Evolutionary conservation across 2,113 vertebrate genomes (phyloP), one percentile per base, ranked within the genome.

Genomic region (Scytalopus superciliaris): DNA sequence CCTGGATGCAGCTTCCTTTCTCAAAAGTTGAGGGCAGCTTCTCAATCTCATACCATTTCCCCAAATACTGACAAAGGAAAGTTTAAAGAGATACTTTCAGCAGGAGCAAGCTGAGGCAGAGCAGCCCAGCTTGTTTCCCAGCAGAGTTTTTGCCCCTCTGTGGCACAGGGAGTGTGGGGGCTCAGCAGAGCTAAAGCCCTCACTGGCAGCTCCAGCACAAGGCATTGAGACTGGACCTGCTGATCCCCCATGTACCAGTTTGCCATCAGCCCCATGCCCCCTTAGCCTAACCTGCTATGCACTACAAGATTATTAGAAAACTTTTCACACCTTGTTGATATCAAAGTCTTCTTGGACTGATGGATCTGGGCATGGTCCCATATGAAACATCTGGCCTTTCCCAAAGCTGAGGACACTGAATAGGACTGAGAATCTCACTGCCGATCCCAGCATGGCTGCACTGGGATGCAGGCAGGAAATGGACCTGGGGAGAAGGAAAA

Each of bases 21-120:
- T 99, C 98, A 31, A 98, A 99, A 45, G 42, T 75, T 19, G 90
- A 95, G 2, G 98, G 98, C 87, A 99, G 96, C 89, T 95, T 99
- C 97, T 98, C 97, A 88, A 99, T 98, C 86, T 98, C 98, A 0
- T 98, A 98, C 99, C 99, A 99, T 42, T 95, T 98, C 82, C 98
- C 99, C 44, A 98, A 86, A 89, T 98, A 99, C 98, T 99, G 97
- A 42, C 44, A 91, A 94, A 50, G 93, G 50, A 97, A 97, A 67
- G 30, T 57, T 39, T 60, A 66, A 55, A 91, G 64, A 94, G 23
- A 73, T 1, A 2, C 15, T 69, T 82, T 84, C 25, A 81, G 37
- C 10, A 9, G 0, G 2, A 37, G 31, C 33, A 30, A 25, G 37
- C 53, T 49, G n/a, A n/a, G 25, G 68, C 66, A 93, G 52, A 39